phyloP scores from a whole-genome alignment of 2,888 invertebrate genomes.

The Raillietiella orientalis region DNA sequence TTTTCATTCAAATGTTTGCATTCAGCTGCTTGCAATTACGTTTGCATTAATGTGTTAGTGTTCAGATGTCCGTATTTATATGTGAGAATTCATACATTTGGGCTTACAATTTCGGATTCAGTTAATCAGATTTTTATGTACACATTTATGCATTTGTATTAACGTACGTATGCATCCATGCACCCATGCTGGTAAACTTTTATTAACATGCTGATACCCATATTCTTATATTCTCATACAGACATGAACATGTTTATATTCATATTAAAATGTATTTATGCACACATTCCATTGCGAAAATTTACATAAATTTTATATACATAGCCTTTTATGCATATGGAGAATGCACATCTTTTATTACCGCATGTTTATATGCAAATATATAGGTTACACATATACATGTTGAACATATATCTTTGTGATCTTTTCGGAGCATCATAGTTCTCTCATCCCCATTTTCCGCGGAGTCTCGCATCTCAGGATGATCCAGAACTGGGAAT shows the following conservation, averaged over 20 bases:
- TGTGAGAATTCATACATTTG: not conserved
- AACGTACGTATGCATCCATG: not conserved
- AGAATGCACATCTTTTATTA: no score
- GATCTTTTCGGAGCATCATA: no score
- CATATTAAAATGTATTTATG: constrained; percentile 1
- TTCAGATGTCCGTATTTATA: constrained; percentile 1
- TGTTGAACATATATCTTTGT: no score
- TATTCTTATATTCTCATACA: constrained; percentile 3
- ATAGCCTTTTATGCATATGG: no score
- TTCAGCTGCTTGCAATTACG: not conserved
- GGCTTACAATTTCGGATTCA: no score
- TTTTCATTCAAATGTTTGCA: not conserved
- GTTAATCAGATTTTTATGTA: not conserved
- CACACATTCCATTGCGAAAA: no score
- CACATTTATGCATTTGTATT: not conserved
- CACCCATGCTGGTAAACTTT: not conserved
- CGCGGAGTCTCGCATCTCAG: no score
- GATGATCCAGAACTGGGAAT: no score
- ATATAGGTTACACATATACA: no score
- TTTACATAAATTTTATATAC: no score
- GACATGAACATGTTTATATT: constrained; percentile 1
- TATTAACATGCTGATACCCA: not conserved
- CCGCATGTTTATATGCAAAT: no score
- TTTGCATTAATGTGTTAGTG: constrained; percentile 1
- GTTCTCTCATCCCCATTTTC: no score